Base-by-base conservation (phyloP, 2,888 invertebrate species). In the Spicauda simplicius region DNA sequence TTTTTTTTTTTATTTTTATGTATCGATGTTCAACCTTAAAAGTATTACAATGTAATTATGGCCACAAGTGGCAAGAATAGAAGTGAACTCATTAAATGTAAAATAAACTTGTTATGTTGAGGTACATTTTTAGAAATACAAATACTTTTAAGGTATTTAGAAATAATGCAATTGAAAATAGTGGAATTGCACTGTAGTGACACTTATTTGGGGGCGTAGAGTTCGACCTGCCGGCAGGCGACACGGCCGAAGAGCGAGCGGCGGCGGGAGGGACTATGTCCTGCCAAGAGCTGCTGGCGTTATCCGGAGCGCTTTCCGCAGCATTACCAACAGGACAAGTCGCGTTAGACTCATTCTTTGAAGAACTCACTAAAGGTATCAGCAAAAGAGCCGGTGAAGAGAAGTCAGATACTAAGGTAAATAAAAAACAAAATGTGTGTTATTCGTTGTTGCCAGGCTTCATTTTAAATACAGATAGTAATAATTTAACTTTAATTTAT, bases 241-340 rank as follows among this genome's bases (percentile, higher is more conserved):
- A 91, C 67, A 83, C 86, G 12, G 87, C 81, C 7, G 93, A 91
- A 73, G 92, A 89, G 56, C 83, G 89, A 4, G 92, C 88, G 0
- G 90, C 89, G 0, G 90, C 90, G 0, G 91, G 94, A 41, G 95
- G 94, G 20, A 95, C 95, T 60, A 96, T 97, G 95, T 97, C 97
- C 0, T 98, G 98, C 85, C 98, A 98, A 86, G 98, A 98, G 88
- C 94, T 98, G 33, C 93, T 98, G 69, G 98, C 98, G n/a, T 94
- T 98, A 64, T 97, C 97, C 59, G 98, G 98, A 11, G 98, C 98
- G 0, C 95, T 98, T 64, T 97, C 98, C 71, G 98, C 98, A 0
- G 97, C 98, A 0, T 88, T 98, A 71, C 98, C 98, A 2, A 98
- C 98, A 5, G 97, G 97, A 19, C 97, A 97, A 85, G 95, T 96